Base-by-base conservation (phyloP, 1,140 invertebrate species). In the Proales similis region DNA sequence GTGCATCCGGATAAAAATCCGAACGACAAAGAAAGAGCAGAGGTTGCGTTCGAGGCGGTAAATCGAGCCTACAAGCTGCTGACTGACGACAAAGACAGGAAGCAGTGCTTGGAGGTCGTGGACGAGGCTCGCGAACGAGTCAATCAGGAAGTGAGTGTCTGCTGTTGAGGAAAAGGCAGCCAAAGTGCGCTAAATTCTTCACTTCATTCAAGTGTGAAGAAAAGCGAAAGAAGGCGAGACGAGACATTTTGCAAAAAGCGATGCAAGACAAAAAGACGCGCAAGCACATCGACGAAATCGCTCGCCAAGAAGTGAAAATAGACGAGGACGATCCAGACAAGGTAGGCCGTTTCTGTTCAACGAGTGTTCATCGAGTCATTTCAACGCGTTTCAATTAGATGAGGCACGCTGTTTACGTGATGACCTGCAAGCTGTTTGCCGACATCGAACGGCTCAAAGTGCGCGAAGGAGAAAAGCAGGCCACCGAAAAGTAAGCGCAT, bases 1-100 rank as follows among this genome's bases (percentile, higher is more conserved):
- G 90, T 98, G 1, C 94, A 99, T 85, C 95, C 94, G 42, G 91
- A 97, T 71, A 95, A 95, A 80, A 97, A 97, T 79, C 86, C 86
- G 76, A 88, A 97, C 80, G 90, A 98, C 74, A 77, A 82, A 32
- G 93, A 97, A 48, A 81, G 90, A 77, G 90, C 95, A 9, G 89
- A 97, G 74, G 83, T 86, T 65, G 75, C 81, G 20, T 80, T 80
- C 72, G 79, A 80, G 69, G 84, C 92, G 75, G 83, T 98, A 32
- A 95, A 92, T 70, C 88, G 90, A 74, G 88, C 94, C 6, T 97
- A 90, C 82, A 93, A 94, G 79, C 89, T 85, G 43, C 73, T 99
- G 68, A 90, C 97, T 74, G 89, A 90, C 81, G 91, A 96, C 69
- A 85, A 90, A 66, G 88, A 89, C 0, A 82, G 89, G 68, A 85